Percentiles rank a stretch among this genome's conserved stretches.
phyloP scores from a whole-genome alignment of 2,113 vertebrate genomes.

The Halcyon senegalensis region DNA sequence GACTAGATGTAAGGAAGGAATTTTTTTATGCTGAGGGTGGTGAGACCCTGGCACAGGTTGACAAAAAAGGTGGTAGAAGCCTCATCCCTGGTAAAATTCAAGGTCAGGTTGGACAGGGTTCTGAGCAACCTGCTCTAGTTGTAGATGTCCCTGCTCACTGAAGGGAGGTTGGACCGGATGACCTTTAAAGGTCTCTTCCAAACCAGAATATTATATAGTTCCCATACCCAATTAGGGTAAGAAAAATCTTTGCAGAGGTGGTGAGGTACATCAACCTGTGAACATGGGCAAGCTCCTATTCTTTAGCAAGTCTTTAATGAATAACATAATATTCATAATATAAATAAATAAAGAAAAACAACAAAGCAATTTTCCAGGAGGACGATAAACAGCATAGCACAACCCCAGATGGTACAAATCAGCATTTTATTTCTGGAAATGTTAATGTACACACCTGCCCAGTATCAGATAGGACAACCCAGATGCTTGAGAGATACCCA shows the following conservation, averaged over 20 bases:
- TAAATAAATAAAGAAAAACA: background rate
- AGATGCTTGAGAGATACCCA: background rate
- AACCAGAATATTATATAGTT: background rate
- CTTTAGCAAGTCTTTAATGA: background rate
- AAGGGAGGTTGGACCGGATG: no score
- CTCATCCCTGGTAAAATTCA: no score
- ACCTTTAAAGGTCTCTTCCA: no score
- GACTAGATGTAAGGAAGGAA: no score
- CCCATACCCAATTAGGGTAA: background rate
- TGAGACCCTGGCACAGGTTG: background rate
- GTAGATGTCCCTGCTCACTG: no score
- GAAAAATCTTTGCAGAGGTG: background rate
- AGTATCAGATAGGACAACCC: background rate
- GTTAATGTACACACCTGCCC: accelerated
- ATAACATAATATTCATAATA: background rate
- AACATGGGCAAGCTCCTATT: background rate
- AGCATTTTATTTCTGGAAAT: background rate
- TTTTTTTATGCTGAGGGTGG: no score
- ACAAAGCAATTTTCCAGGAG: background rate
- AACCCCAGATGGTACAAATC: background rate
- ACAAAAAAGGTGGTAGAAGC: background rate
- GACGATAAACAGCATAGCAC: background rate
- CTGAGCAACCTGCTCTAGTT: background rate
- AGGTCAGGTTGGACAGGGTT: background rate
- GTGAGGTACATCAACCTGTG: background rate